phyloP scores from a whole-genome alignment of 2,797 vertebrate genomes.

The Percopsis omiscomaycus region DNA sequence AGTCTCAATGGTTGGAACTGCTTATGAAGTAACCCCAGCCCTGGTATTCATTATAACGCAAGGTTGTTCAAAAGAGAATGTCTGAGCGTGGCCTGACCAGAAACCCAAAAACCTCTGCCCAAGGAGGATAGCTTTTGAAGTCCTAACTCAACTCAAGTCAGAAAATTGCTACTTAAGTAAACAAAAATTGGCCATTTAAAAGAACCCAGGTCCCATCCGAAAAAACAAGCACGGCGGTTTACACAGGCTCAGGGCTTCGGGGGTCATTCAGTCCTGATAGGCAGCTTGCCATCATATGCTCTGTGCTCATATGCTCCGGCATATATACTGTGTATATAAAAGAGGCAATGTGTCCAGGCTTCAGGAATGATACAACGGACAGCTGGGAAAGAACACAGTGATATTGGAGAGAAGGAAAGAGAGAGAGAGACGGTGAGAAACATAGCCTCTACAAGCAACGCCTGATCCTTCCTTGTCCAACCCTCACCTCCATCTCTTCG shows the following conservation, averaged over 20 bases:
- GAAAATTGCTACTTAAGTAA: conserved; percentile 5
- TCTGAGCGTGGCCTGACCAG: background rate
- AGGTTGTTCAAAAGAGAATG: conserved; percentile 1
- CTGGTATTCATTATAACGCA: background rate
- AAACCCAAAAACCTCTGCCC: background rate
- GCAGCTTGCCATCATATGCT: background rate
- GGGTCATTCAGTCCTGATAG: background rate
- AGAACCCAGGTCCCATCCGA: background rate
- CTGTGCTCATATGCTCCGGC: background rate
- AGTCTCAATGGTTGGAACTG: conserved; percentile 8
- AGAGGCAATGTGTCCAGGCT: no score
- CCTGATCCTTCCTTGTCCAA: conserved; percentile 27
- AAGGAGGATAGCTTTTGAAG: background rate
- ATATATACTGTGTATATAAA: background rate
- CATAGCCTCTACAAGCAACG: conserved; percentile 18
- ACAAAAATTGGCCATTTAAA: background rate
- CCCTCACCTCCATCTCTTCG: conserved; percentile 1
- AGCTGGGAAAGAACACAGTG: background rate
- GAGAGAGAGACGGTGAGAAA: background rate
- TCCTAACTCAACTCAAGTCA: background rate
- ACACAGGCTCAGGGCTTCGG: background rate
- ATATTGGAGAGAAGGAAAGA: conserved; percentile 9
- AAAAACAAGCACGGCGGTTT: no score
- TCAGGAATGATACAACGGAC: background rate
- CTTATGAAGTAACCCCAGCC: background rate